Evolutionary conservation across 1,140 invertebrate species (phyloP).

Genomic region (Sminthurides bifidus): DNA sequence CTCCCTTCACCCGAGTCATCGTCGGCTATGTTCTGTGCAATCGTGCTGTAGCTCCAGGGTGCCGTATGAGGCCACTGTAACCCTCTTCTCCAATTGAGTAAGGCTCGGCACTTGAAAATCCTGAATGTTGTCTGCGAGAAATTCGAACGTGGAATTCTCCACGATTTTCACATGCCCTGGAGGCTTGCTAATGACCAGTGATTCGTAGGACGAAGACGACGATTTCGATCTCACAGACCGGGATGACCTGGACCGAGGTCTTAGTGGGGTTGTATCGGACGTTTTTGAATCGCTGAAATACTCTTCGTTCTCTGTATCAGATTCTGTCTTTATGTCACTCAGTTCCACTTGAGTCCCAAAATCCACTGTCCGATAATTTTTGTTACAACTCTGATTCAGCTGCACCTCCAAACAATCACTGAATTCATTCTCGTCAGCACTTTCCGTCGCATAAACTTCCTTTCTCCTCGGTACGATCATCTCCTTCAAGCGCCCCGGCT

Average conservation of each 20-base stretch:
- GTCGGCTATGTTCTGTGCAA: neutral
- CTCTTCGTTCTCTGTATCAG: constrained; percentile 1
- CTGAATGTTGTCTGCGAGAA: neutral
- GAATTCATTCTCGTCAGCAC: constrained; percentile 23
- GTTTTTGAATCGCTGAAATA: neutral
- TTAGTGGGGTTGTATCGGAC: neutral
- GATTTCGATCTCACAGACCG: too few relatives aligned
- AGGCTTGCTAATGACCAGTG: constrained; percentile 1
- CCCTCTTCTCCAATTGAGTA: neutral
- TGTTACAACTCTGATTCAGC: neutral
- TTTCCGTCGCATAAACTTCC: constrained; percentile 1
- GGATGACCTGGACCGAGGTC: neutral
- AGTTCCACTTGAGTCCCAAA: neutral
- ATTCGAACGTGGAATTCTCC: constrained; percentile 1
- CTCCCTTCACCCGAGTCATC: neutral
- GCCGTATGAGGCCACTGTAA: neutral
- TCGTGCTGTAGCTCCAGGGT: neutral
- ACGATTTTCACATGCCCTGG: constrained; percentile 8
- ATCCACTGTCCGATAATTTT: constrained; percentile 1
- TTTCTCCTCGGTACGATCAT: neutral
- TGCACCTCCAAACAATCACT: neutral
- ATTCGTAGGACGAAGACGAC: constrained; percentile 20
- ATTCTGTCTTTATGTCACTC: neutral
- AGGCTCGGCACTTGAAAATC: constrained; percentile 2
- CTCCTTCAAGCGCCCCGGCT: neutral